Base-by-base conservation (phyloP, 1,140 invertebrate species). In the Drosophila nebulosa region DNA sequence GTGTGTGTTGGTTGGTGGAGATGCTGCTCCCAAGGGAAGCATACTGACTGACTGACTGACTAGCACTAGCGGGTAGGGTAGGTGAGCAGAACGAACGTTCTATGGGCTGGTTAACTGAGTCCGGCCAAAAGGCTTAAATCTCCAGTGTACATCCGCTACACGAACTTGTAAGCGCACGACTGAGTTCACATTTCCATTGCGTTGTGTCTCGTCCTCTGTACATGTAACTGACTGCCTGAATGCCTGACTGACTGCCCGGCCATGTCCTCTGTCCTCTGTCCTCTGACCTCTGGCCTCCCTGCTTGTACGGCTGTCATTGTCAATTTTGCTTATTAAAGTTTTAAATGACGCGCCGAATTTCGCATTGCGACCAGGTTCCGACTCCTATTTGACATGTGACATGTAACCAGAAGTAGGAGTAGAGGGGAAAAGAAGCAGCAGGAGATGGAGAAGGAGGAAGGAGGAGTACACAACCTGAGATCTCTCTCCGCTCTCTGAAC, bases 311-410 rank as follows among this genome's bases (percentile, higher is more conserved):
- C 63, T 70, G 74, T 80, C 81, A 66, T 80, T 85, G 81, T 85
- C 81, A 85, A 86, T 85, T 86, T 74, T 78, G 81, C 81, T 86
- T 85, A 85, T 85, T 85, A 85, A 85, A 85, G 81, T 85, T 85
- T 85, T 85, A 85, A 85, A 86, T 85, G 83, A 85, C 81, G 81
- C 83, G 81, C 81, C 81, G 64, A 85, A 86, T 75, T 81, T 85
- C 81, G 69, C 81, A 86, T 69, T 86, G 81, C 64, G 75, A 67
- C 64, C 63, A 27, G 69, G 27, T 55, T 30, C 39, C 71, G 30
- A 42, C 21, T 64, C 60, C 78, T 21, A 69, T 80, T 80, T 81
- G 79, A 81, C 78, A 80, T 74, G 78, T 74, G 66, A 65, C 70
- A 65, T 46, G 39, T 46, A 46, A 3, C 39, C 39, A 21, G n/a